Base-by-base conservation (phyloP, 2,113 vertebrate species). In the Zeus faber region DNA sequence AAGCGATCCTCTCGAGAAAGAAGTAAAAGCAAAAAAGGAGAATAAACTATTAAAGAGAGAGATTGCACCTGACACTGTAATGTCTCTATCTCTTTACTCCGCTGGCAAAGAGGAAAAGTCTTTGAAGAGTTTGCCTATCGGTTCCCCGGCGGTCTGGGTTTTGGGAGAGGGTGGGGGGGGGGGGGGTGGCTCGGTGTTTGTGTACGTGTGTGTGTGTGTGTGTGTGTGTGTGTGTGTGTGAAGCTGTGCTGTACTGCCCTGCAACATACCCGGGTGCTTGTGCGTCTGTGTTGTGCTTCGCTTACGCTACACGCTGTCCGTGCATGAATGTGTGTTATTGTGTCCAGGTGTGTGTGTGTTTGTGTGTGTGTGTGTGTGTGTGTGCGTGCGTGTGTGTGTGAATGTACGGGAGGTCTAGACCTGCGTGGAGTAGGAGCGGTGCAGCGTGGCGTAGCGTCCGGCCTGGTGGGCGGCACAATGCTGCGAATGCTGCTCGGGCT, bases 351-450 rank as follows among this genome's bases (percentile, higher is more conserved):
- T 14, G 22, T 14, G 26, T 37, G 11, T 22, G 2, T 52, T 20
- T 35, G 11, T 33, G 18, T 44, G 14, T 20, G 39, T 18, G 17
- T 41, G 39, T 20, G 2, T 18, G n/a, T 46, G 39, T 17, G 49
- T 37, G 31, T 39, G 17, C 14, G 14, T 17, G 23, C 27, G 17
- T 26, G 39, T 21, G 22, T 7, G 18, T 29, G 54, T 31, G 39
- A 35, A 31, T 18, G 3, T 46, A n/a, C 20, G n/a, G 16, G 31
- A 33, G 50, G 48, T 68, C 81, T 87, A 87, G 75, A 88, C 87
- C 82, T 88, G 87, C 2, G 87, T 85, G 58, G 85, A 88, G 33
- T 82, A 87, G 17, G 83, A 85, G 49, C 84, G 83, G 60, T 81
- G 78, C 60, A 85, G 78, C 8, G 79, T 59, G 0, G 70, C 2